Evolutionary conservation across 2,888 invertebrate genomes (phyloP).

Genomic region (Alloscopus bannaensis): DNA sequence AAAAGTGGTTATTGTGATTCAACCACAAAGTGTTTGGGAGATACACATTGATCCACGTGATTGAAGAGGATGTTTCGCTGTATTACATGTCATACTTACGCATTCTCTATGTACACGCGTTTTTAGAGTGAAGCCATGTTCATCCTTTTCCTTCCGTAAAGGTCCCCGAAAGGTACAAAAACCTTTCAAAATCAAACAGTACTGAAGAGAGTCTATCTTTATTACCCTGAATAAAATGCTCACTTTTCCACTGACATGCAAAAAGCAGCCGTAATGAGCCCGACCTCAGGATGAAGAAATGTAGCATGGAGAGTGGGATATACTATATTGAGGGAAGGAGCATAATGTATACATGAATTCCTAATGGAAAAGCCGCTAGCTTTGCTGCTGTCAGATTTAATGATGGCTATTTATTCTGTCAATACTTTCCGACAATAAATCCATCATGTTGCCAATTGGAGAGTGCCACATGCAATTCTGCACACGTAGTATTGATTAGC

Average conservation of each 20-base stretch:
- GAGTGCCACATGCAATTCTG: conserved; percentile 7
- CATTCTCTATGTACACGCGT: not conserved
- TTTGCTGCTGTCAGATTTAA: conserved; percentile 52
- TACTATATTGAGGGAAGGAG: conserved; percentile 25
- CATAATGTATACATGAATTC: not conserved
- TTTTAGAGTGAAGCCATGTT: conserved; percentile 1
- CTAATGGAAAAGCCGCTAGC: conserved; percentile 8
- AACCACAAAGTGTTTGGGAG: no score
- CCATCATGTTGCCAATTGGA: conserved; percentile 29
- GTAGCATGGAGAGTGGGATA: not conserved
- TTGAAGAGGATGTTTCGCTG: no score
- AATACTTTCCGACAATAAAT: conserved; percentile 53
- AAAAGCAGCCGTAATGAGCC: conserved; percentile 5
- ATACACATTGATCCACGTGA: no score
- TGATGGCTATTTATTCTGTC: conserved; percentile 56
- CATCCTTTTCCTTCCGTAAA: conserved; percentile 7
- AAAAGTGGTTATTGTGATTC: no score
- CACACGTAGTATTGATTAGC: conserved; percentile 5
- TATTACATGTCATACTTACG: not conserved
- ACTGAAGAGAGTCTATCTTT: no score
- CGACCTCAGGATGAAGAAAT: not conserved
- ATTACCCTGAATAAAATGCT: conserved; percentile 36
- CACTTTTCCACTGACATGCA: conserved; percentile 40
- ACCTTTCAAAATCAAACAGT: no score
- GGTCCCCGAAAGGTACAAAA: no score